Evolutionary conservation across 2,113 vertebrate species (phyloP).

Genomic region (Plectropomus leopardus): DNA sequence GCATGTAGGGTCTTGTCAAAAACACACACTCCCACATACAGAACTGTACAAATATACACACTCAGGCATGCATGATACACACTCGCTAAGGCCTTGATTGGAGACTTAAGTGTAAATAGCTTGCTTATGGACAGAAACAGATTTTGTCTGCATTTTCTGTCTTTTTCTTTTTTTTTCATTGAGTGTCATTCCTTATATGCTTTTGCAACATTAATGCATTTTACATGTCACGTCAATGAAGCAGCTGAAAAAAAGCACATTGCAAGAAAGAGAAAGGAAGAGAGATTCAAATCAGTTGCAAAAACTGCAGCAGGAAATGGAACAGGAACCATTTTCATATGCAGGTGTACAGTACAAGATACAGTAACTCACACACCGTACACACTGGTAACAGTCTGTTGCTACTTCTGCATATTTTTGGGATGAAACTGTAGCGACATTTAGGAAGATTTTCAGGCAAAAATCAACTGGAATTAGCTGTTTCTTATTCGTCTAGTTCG

Average conservation of each 20-base stretch:
- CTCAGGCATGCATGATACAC: neutral
- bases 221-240: neutral
- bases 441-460: neutral
- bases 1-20: slow-evolving; percentile 6
- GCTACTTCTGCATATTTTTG: neutral
- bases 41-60: neutral
- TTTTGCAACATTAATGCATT: neutral
- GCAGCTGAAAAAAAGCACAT: neutral
- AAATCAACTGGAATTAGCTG: slow-evolving; percentile 2
- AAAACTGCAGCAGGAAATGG: slow-evolving; percentile 49
- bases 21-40: slow-evolving; percentile 5
- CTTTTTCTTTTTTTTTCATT: neutral
- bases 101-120: neutral
- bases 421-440: slow-evolving; percentile 1
- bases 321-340: slow-evolving; percentile 12
- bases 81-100: neutral
- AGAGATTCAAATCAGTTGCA: slow-evolving; percentile 48
- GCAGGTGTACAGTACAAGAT: slow-evolving; percentile 35
- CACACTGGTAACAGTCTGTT: neutral
- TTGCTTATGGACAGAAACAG: no score
- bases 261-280: slow-evolving; percentile 7
- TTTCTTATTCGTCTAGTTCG: slow-evolving; percentile 27
- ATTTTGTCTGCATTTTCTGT: neutral
- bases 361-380: neutral
- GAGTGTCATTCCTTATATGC: no score